A percentile compares a stretch with the other conserved stretches of the same genome.
Conservation (phyloP, 53 echinoderm and acorn worm genomes). For the Echinometra lucunter region DNA sequence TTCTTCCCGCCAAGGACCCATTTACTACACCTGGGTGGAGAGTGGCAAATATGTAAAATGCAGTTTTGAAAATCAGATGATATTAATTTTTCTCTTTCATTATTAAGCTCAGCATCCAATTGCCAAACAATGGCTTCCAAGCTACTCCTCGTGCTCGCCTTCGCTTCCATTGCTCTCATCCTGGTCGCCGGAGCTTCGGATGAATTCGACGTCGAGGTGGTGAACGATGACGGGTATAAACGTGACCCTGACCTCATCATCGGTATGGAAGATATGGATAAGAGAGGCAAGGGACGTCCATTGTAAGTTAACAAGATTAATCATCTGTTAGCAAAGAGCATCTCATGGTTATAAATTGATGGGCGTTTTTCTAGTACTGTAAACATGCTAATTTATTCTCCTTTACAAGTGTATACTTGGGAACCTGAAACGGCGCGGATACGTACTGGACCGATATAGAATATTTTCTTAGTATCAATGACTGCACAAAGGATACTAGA, state of each 20-base stretch:
- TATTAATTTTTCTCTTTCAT: neutral
- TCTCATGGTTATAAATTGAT: no score
- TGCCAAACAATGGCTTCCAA: conserved; percentile 1
- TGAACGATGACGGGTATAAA: conserved; percentile 17
- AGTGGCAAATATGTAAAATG: no score
- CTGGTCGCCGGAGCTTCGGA: conserved; percentile 12
- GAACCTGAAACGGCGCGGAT: no score
- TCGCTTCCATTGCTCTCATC: conserved; percentile 38
- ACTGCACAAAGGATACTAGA: no score
- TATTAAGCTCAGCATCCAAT: neutral
- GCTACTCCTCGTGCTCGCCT: conserved; percentile 25
- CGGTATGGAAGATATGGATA: conserved; percentile 8
- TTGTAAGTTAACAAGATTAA: neutral
- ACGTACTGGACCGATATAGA: no score
- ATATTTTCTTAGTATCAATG: no score
- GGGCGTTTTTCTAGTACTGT: no score
- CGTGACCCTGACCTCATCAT: conserved; percentile 37
- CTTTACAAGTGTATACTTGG: no score
- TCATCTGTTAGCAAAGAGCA: no score
- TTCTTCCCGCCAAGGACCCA: no score
- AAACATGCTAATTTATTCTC: no score
- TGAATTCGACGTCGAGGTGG: conserved; percentile 29
- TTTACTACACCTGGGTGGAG: no score
- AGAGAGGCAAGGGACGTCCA: neutral
- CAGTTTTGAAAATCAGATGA: neutral